phyloP scores from a whole-genome alignment of 92 coral and sea anemone genomes.

The Paramuricea clavata region DNA sequence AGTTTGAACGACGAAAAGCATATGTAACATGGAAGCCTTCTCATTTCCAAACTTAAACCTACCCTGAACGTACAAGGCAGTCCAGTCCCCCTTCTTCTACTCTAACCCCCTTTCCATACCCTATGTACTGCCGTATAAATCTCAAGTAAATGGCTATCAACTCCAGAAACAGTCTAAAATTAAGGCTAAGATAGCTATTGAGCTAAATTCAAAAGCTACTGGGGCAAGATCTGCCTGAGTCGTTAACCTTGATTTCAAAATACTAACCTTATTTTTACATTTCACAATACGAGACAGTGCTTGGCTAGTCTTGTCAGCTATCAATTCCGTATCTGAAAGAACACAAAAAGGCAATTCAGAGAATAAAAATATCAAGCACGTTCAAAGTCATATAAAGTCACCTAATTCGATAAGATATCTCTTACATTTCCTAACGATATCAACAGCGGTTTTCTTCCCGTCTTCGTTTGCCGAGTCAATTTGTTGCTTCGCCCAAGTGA shows the following conservation, averaged over 20 bases:
- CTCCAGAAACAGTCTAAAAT: too few species aligned
- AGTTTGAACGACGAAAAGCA: not conserved
- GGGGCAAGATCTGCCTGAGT: too few species aligned
- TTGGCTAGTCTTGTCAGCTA: conserved; percentile 77
- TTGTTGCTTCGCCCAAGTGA: conserved; percentile 86
- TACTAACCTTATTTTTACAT: conserved; percentile 71
- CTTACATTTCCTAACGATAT: conserved; percentile 78
- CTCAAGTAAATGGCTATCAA: too few species aligned
- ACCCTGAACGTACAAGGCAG: too few species aligned
- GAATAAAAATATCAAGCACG: not conserved
- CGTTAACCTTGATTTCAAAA: too few species aligned
- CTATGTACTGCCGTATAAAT: too few species aligned
- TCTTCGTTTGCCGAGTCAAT: conserved; percentile 67
- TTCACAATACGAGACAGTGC: conserved; percentile 84
- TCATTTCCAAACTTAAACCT: too few species aligned
- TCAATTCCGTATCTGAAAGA: conserved; percentile 76
- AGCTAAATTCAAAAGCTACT: too few species aligned
- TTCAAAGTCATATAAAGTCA: not conserved
- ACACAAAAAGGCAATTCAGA: not conserved
- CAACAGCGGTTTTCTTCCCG: conserved; percentile 72
- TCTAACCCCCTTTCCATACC: too few species aligned
- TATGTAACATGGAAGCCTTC: too few species aligned
- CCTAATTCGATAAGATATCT: not conserved
- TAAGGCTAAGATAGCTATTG: too few species aligned
- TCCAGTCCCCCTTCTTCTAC: too few species aligned